Base-by-base conservation (phyloP, 2,797 vertebrate species). In the Hyperoplus immaculatus region DNA sequence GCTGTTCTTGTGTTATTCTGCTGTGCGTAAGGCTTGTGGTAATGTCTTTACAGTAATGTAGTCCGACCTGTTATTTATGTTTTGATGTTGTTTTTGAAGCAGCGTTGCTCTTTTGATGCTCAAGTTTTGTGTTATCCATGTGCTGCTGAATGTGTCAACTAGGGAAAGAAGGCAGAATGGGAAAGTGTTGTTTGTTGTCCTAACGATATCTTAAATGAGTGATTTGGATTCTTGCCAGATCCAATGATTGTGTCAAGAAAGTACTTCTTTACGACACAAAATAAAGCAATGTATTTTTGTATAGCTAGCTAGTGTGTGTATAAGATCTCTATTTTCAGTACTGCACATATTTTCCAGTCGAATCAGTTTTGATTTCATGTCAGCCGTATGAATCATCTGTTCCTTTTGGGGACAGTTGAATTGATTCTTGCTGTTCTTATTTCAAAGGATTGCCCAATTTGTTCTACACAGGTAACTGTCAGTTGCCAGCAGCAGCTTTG, bases 201-300 rank as follows among this genome's bases (percentile, higher is more conserved):
- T 54, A 14, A 60, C 1, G 0, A 41, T 51, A 74, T 82, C 78
- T 69, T 63, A 14, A 10, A 18, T 29, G 63, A 10, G 38, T 41
- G 16, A 61, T 75, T 50, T 56, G n/a, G 38, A 38, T 42, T 72
- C 61, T 72, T 50, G 45, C 21, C 39, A 81, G 56, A 75, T 75
- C 42, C 5, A n/a, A 61, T 56, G 69, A 82, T 75, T 82, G 74
- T 85, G 75, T 69, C 64, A 83, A 85, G 61, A 29, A 82, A 81
- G 56, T 49, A 77, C 64, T 84, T 79, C 13, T 38, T 58, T 75
- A 56, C 39, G 1, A 51, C 80, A 75, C 78, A 10, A 85, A 84
- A 89, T 88, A 91, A 93, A 92, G 69, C 64, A 18, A 60, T 88
- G 89, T 94, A 92, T 93, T 90, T 95, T 93, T 94, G 73, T 93